phyloP scores from a whole-genome alignment of 2,113 vertebrate species.

The Prionailurus viverrinus region DNA sequence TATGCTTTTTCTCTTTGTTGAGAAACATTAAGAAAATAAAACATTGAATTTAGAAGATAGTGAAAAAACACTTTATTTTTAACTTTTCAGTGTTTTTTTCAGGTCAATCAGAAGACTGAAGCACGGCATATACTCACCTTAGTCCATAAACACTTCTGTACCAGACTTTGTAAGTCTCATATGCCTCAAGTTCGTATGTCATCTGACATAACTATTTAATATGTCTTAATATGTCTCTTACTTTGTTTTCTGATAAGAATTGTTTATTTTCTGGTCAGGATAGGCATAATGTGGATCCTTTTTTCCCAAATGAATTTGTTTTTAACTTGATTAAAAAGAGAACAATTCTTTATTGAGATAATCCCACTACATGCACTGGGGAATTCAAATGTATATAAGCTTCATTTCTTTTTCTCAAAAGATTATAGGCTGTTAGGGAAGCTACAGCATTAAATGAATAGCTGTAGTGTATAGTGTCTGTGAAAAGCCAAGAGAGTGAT shows the following conservation, averaged over 20 bases:
- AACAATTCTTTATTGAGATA: conserved; percentile 22
- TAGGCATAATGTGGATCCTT: conserved; percentile 43
- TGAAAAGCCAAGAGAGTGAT: not conserved
- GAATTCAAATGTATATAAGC: not conserved
- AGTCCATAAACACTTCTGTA: conserved; percentile 92
- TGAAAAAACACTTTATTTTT: conserved; percentile 66
- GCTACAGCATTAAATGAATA: conserved; percentile 25
- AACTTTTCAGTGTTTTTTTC: conserved; percentile 83
- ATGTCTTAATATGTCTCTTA: conserved; percentile 24
- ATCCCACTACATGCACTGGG: not conserved
- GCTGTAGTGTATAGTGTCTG: not conserved
- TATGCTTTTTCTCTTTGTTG: conserved; percentile 55
- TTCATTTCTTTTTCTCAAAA: conserved; percentile 61
- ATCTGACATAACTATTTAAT: conserved; percentile 57
- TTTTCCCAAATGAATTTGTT: conserved; percentile 58
- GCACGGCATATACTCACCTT: conserved; percentile 91
- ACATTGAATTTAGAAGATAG: conserved; percentile 65
- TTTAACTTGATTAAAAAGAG: conserved; percentile 33
- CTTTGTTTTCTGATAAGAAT: conserved; percentile 69
- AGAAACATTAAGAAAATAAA: conserved; percentile 62
- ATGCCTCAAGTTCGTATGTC: conserved; percentile 53
- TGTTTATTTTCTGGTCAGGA: conserved; percentile 56
- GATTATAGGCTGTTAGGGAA: not conserved
- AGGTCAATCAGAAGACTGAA: conserved; percentile 93
- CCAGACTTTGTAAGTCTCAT: conserved; percentile 93